Percentiles rank a stretch among this genome's conserved stretches.
phyloP scores from a whole-genome alignment of 2,113 vertebrate species.

The Elephantulus edwardii region DNA sequence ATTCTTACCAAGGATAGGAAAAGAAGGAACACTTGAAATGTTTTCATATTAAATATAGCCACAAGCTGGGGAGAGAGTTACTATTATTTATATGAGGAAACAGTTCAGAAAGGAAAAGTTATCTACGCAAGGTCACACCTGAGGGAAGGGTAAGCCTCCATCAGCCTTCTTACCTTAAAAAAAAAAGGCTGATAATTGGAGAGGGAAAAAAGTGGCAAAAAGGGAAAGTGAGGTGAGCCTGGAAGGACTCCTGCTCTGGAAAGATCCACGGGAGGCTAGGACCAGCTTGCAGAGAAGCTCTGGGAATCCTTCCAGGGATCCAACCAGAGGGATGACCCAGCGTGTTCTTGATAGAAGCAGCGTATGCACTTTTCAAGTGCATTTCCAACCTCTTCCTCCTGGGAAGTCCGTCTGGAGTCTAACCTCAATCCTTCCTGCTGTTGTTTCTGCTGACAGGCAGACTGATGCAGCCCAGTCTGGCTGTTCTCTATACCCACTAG shows the following conservation, averaged over 20 bases:
- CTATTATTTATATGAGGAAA: neutral
- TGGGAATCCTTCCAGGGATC: neutral
- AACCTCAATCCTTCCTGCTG: neutral
- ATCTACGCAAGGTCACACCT: neutral
- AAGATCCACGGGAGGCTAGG: neutral
- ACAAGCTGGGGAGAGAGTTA: neutral
- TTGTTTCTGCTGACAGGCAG: neutral
- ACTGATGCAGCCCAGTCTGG: too few species aligned
- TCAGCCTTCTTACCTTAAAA: neutral
- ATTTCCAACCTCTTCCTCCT: neutral
- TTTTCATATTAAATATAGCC: neutral
- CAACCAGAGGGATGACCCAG: neutral
- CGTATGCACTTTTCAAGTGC: neutral
- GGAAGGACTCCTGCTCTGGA: neutral
- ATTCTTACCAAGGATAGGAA: neutral
- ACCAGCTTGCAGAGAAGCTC: neutral
- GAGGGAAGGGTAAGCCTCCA: neutral
- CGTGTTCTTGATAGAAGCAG: neutral
- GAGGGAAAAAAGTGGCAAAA: neutral
- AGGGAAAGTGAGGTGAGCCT: neutral
- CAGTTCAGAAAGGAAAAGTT: neutral
- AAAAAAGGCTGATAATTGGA: neutral
- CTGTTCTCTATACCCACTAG: neutral
- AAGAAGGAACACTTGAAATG: neutral
- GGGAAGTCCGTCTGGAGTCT: neutral